Evolutionary conservation across 2,888 invertebrate species (phyloP), one percentile per base, ranked within the genome.

Genomic region (Tipula helvola): DNA sequence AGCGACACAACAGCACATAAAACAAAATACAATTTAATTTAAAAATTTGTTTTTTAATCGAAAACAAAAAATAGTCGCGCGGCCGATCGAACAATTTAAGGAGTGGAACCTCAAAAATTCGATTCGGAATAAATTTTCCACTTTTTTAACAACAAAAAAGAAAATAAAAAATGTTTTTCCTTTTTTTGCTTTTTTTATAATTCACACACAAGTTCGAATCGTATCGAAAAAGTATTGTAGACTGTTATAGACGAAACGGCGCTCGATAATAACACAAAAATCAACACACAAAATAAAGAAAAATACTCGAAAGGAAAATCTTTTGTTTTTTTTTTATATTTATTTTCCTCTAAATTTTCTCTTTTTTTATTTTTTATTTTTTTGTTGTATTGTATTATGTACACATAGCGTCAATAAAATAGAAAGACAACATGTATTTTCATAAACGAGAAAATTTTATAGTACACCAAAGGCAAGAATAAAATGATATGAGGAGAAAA

Each of bases 21-120:
- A 12, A 84, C 84, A 84, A 83, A 83, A 83, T 84, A 39, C 8
- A 39, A 84, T 84, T 39, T 41, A 2, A n/a, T 39, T 39, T 36
- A 84, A 39, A 84, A 84, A 39, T 39, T 28, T 36, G n/a, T 84
- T 84, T 84, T 84, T 84, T 84, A 83, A 83, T 13, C 36, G 83
- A 83, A 83, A 83, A 83, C 83, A 83, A 83, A 83, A 84, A 83
- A 83, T 36, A 71, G 28, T 2, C 28, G 28, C 71, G 71, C 18
- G 71, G 28, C 71, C 84, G 84, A 84, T 84, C 84, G 84, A 84
- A 84, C 41, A 84, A 84, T 84, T 84, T 84, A 84, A 84, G 84
- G 84, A 84, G 84, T 84, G 84, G 84, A 84, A 39, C 16, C 39
- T n/a, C 39, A 39, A 84, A 36, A 84, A 16, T 84, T n/a, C 39